Evolutionary conservation across 1,140 invertebrate species (phyloP).

Genomic region (Trypoxylus dichotomus): DNA sequence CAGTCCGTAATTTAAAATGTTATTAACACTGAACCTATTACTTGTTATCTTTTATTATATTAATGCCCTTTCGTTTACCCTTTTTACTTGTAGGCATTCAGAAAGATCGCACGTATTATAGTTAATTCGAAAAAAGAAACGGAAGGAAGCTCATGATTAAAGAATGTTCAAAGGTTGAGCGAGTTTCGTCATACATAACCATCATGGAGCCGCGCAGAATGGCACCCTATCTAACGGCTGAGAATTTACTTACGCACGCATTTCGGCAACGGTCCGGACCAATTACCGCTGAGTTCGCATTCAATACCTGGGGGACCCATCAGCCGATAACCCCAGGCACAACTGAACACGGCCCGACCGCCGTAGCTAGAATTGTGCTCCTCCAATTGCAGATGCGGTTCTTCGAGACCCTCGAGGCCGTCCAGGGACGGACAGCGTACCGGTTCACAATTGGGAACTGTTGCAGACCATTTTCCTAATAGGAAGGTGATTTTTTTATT

Average conservation of each 20-base stretch:
- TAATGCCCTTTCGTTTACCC: not conserved
- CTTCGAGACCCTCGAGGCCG: slow-evolving; percentile 56
- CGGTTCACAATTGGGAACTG: slow-evolving; percentile 70
- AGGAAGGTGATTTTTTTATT: not conserved
- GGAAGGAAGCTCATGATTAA: not conserved
- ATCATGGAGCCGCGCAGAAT: not conserved
- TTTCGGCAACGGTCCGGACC: slow-evolving; percentile 74
- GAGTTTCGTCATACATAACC: slow-evolving; percentile 9
- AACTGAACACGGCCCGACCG: slow-evolving; percentile 75
- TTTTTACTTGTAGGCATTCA: not conserved
- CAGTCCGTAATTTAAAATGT: too few species aligned
- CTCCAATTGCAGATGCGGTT: slow-evolving; percentile 60
- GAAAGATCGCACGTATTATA: not conserved
- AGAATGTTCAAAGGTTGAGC: not conserved
- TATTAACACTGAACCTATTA: too few species aligned
- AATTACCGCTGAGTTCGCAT: slow-evolving; percentile 74
- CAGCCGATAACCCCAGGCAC: slow-evolving; percentile 79
- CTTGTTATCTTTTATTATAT: too few species aligned
- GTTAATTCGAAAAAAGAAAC: not conserved
- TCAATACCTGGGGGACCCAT: slow-evolving; percentile 71
- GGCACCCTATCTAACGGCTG: slow-evolving; percentile 1
- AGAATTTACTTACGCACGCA: slow-evolving; percentile 65
- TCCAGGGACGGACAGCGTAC: slow-evolving; percentile 71
- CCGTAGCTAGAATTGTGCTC: slow-evolving; percentile 67
- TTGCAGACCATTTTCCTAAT: slow-evolving; percentile 74